Evolutionary conservation across 2,797 vertebrate species (phyloP).

Genomic region (Argya squamiceps): DNA sequence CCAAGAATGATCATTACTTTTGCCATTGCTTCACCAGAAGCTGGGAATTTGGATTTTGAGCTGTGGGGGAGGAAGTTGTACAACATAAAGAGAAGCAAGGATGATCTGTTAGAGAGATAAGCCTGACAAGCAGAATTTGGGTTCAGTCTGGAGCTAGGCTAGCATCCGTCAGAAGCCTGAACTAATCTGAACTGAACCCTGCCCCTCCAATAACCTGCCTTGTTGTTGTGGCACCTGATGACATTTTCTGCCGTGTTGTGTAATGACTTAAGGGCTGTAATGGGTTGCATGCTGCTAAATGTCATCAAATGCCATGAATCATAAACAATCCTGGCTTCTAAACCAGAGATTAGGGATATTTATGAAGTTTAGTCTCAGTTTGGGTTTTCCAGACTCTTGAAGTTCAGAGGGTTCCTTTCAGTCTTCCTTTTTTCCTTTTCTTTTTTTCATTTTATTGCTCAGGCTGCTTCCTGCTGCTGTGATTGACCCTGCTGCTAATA

Average conservation of each 20-base stretch:
- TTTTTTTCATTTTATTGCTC: constrained; percentile 6
- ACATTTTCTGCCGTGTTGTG: constrained; percentile 57
- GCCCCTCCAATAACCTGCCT: constrained; percentile 54
- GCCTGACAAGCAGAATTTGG: constrained; percentile 40
- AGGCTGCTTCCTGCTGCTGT: constrained; percentile 22
- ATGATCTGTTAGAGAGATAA: constrained; percentile 45
- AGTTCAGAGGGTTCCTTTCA: constrained; percentile 53
- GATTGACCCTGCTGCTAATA: constrained; percentile 56
- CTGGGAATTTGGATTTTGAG: neutral
- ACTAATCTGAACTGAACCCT: constrained; percentile 49
- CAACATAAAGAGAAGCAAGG: neutral
- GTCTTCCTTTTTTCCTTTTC: neutral
- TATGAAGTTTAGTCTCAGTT: constrained; percentile 66
- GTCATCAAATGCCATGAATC: constrained; percentile 66
- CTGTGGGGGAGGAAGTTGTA: neutral
- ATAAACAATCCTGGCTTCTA: constrained; percentile 67
- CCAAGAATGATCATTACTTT: neutral
- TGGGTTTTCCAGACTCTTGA: constrained; percentile 60
- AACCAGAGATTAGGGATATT: constrained; percentile 67
- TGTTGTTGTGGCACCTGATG: constrained; percentile 53
- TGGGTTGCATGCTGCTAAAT: constrained; percentile 61
- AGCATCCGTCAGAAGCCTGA: constrained; percentile 31
- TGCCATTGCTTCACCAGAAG: neutral
- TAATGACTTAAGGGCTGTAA: constrained; percentile 64
- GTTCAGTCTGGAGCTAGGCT: constrained; percentile 2